Conservation (phyloP, 2,797 vertebrate species). For the Pogoniulus pusillus region DNA sequence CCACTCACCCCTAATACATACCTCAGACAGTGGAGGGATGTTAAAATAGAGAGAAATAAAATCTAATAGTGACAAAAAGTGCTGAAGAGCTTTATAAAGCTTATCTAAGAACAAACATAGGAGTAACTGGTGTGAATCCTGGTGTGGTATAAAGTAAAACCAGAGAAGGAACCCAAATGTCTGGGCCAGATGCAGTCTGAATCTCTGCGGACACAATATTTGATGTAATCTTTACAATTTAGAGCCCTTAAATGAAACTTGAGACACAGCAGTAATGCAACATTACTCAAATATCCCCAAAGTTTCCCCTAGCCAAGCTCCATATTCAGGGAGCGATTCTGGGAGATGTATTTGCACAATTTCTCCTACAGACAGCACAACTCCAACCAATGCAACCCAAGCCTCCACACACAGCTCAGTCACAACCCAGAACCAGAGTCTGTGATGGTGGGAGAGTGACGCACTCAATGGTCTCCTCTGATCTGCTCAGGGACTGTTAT, state of each 20-base stretch:
- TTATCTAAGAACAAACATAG: not conserved
- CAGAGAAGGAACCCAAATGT: not conserved
- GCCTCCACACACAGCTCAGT: not conserved
- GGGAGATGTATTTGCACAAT: not conserved
- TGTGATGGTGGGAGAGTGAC: not conserved
- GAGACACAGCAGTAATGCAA: fast-evolving
- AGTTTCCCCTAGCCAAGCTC: not conserved
- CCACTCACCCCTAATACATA: no score
- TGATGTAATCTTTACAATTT: not conserved
- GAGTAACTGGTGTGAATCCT: not conserved
- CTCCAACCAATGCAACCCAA: not conserved
- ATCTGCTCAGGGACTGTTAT: not conserved
- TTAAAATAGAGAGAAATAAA: not conserved
- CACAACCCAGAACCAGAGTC: not conserved
- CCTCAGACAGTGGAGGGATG: not conserved
- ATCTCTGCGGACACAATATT: not conserved
- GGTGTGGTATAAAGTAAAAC: not conserved
- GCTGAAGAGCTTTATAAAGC: not conserved
- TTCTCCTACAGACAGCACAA: not conserved
- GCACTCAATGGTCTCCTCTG: not conserved
- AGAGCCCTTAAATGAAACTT: not conserved
- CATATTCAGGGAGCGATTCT: not conserved
- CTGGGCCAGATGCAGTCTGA: not conserved
- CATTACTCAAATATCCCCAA: not conserved
- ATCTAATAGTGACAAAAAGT: not conserved